Evolutionary conservation across 2,113 vertebrate genomes (phyloP).

Genomic region (Colinus virginianus): DNA sequence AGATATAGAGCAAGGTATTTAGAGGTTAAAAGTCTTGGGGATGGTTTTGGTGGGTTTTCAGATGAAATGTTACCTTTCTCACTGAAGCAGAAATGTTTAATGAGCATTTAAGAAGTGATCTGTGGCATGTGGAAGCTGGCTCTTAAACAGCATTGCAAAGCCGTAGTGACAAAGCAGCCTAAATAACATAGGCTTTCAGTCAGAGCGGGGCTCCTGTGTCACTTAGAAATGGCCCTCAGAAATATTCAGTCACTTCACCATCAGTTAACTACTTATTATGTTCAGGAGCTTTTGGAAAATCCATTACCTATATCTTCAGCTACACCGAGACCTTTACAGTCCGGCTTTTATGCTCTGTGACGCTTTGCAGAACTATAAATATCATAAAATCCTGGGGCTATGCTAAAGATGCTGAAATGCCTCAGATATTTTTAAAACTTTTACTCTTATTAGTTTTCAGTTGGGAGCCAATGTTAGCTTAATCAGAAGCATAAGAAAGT

Average conservation of each 20-base stretch:
- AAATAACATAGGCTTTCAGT: not conserved
- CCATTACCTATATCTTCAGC: not conserved
- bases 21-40: not conserved
- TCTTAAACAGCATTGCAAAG: not conserved
- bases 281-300: slow-evolving; percentile 10
- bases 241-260: not conserved
- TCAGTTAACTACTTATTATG: not conserved
- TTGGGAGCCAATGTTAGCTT: not conserved
- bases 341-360: not conserved
- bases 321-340: slow-evolving; percentile 3
- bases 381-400: not conserved
- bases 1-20: not conserved
- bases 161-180: not conserved
- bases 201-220: not conserved
- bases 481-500: not conserved
- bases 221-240: not conserved
- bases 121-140: not conserved
- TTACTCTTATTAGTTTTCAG: not conserved
- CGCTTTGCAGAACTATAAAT: not conserved
- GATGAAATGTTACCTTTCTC: not conserved
- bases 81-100: not conserved
- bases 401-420: not conserved
- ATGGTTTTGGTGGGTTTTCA: not conserved
- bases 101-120: not conserved
- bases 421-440: not conserved